These are phyloP conservation scores for Drosophila nigritarsus DNA, from an alignment of 2,888 invertebrate genomes.

Conservation along the genomic window DNA sequence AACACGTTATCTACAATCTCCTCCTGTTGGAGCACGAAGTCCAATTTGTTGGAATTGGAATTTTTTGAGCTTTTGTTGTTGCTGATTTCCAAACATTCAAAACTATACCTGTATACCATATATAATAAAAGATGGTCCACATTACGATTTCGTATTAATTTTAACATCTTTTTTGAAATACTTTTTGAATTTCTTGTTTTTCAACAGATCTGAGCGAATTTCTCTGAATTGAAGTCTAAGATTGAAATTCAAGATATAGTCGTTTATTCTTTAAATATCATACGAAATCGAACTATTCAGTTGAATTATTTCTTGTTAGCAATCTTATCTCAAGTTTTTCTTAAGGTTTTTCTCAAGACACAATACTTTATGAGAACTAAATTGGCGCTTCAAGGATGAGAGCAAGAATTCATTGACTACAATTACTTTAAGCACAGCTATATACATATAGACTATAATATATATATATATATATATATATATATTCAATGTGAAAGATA, in stretches of 20 bases:
- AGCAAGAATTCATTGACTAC: neutral
- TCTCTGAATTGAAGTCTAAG: no score
- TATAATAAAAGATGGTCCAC: neutral
- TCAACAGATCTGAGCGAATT: neutral
- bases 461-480: neutral
- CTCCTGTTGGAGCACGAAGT: no score
- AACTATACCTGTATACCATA: neutral
- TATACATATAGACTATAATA: neutral
- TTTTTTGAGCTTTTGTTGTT: neutral
- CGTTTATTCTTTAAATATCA: neutral
- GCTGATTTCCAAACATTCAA: neutral
- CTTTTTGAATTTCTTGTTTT: neutral
- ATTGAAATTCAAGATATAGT: no score
- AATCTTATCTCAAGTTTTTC: neutral
- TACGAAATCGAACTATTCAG: neutral
- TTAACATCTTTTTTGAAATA: neutral
- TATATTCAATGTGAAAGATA: neutral
- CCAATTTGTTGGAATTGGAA: neutral
- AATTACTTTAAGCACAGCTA: neutral
- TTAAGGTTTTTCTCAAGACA: neutral
- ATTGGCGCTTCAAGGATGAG: neutral
- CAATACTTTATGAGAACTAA: neutral
- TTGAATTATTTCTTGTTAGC: neutral
- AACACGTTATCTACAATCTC: neutral
- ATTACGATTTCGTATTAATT: neutral